Evolutionary conservation across 2,797 vertebrate genomes (phyloP).

Genomic region (Spinus olivaceus): DNA sequence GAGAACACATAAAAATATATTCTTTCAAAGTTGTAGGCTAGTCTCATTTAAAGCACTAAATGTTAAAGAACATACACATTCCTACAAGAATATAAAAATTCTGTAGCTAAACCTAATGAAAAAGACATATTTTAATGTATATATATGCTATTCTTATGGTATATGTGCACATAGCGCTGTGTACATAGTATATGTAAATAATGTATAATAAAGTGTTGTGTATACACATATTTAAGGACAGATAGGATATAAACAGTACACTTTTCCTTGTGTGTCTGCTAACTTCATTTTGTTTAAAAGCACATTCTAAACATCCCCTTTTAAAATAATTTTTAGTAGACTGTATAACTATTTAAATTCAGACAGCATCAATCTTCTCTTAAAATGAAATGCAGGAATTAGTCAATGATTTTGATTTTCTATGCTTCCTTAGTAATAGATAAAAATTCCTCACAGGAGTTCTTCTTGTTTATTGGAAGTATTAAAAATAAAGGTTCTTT

Average conservation of each 20-base stretch:
- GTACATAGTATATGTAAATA: background rate
- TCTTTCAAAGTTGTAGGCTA: background rate
- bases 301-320: background rate
- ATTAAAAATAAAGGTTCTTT: background rate
- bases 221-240: background rate
- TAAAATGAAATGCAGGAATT: background rate
- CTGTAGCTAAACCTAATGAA: background rate
- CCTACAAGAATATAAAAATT: background rate
- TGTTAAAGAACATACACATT: background rate
- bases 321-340: background rate
- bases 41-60: background rate
- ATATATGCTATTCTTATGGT: background rate
- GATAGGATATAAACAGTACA: accelerated
- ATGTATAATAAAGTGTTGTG: background rate
- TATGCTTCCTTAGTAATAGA: background rate
- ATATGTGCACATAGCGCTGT: background rate
- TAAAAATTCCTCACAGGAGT: background rate
- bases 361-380: background rate
- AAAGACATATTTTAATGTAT: background rate
- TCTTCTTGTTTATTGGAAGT: background rate
- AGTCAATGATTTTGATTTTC: background rate
- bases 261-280: background rate
- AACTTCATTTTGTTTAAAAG: background rate
- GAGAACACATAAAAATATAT: background rate
- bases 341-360: background rate